These are phyloP conservation scores for Galleria mellonella DNA, from an alignment of 1,140 invertebrate species.

Conservation along the genomic window DNA sequence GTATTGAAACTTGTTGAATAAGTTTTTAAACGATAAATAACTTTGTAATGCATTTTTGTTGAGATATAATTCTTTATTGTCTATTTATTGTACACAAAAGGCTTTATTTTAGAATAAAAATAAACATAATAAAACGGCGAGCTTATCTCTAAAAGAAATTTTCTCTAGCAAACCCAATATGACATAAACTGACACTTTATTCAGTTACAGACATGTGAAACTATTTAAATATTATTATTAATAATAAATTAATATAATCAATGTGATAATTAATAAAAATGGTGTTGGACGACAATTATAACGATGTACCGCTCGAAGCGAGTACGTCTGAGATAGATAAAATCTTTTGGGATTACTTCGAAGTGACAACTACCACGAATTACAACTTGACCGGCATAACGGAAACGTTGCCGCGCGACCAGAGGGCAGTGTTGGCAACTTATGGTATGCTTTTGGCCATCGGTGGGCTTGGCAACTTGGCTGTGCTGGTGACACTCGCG, in stretches of 20 bases:
- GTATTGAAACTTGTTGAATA: too few relatives aligned
- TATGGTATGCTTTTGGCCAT: conserved; percentile 78
- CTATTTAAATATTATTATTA: background rate
- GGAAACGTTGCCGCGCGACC: conserved; percentile 25
- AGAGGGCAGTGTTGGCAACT: conserved; percentile 33
- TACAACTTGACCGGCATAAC: conserved; percentile 20
- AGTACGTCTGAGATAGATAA: conserved; percentile 30
- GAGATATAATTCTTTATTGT: too few relatives aligned
- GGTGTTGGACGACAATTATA: conserved; percentile 6
- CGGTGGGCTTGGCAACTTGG: conserved; percentile 73
- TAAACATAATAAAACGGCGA: too few relatives aligned
- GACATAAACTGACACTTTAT: too few relatives aligned
- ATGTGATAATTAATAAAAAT: background rate
- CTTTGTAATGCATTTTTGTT: too few relatives aligned
- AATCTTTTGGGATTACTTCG: conserved; percentile 46
- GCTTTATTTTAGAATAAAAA: too few relatives aligned
- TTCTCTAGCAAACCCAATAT: too few relatives aligned
- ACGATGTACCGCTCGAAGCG: background rate
- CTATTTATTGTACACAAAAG: too few relatives aligned
- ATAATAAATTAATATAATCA: background rate
- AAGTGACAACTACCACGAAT: conserved; percentile 10
- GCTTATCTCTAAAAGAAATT: too few relatives aligned
- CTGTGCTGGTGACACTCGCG: conserved; percentile 82
- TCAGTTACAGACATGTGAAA: too few relatives aligned
- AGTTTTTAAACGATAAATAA: too few relatives aligned